Evolutionary conservation across 2,113 vertebrate species (phyloP).

Genomic region (Laterallus jamaicensis): DNA sequence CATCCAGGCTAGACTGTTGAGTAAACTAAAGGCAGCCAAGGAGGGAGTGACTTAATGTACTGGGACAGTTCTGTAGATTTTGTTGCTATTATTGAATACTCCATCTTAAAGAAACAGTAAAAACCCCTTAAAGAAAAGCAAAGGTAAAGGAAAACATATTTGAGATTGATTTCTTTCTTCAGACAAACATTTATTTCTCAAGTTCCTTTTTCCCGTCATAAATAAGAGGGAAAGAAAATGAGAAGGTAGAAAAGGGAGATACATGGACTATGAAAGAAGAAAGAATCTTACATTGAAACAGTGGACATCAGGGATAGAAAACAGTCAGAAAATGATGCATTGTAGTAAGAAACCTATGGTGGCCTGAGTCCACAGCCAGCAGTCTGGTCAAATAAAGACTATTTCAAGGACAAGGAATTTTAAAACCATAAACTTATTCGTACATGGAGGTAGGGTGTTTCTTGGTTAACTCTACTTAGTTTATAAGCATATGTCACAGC

Average conservation of each 20-base stretch:
- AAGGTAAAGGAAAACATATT: not conserved
- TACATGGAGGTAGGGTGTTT: not conserved
- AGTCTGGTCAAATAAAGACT: not conserved
- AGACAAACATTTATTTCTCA: not conserved
- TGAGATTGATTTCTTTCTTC: not conserved
- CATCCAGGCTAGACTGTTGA: not conserved
- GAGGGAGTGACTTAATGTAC: not conserved
- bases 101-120: not conserved
- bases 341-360: not conserved
- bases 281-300: not conserved
- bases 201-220: not conserved
- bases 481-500: not conserved
- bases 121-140: not conserved
- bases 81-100: not conserved
- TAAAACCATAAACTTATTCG: not conserved
- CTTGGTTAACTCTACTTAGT: not conserved
- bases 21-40: not conserved
- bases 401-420: not conserved
- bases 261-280: not conserved
- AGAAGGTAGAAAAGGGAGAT: not conserved
- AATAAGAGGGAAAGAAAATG: not conserved
- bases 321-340: not conserved
- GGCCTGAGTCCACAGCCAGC: not conserved
- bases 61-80: not conserved
- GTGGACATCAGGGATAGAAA: not conserved